Conservation (phyloP, 2,113 vertebrate species). For the Ptychochromis oligacanthus region DNA sequence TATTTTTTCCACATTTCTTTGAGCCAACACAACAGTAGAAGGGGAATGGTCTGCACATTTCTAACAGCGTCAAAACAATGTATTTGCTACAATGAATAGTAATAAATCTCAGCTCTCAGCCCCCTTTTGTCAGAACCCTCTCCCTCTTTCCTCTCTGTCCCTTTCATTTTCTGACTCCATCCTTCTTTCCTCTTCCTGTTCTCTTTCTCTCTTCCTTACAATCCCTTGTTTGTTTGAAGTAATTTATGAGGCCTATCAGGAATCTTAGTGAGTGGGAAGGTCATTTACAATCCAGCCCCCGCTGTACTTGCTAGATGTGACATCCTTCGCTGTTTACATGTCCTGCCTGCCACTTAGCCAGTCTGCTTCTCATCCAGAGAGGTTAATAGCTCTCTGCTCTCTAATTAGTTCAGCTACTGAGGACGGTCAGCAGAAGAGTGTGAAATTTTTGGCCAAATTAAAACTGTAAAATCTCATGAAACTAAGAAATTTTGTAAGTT, state of each 20-base stretch:
- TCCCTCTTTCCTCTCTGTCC: not conserved
- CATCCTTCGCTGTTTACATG: conserved; percentile 40
- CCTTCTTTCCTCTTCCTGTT: conserved; percentile 12
- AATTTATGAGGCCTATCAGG: conserved; percentile 51
- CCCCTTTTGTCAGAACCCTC: not conserved
- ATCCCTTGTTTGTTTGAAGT: conserved; percentile 53
- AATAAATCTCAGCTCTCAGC: conserved; percentile 30
- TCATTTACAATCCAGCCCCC: conserved; percentile 46
- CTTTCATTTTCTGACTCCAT: not conserved
- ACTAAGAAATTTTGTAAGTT: too few species aligned
- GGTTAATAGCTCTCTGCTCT: conserved; percentile 44
- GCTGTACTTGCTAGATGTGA: conserved; percentile 33
- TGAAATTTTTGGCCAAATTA: not conserved
- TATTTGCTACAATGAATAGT: conserved; percentile 29
- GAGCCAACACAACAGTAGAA: conserved; percentile 37
- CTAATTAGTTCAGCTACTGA: conserved; percentile 45
- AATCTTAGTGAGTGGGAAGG: conserved; percentile 55
- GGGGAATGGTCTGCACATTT: not conserved
- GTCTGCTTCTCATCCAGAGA: not conserved
- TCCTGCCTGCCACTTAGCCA: conserved; percentile 22
- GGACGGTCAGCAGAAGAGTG: conserved; percentile 3
- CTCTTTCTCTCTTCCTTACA: conserved; percentile 22
- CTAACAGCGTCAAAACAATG: conserved; percentile 56
- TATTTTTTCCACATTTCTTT: conserved; percentile 29
- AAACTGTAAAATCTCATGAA: too few species aligned